Percentiles rank a stretch among this genome's conserved stretches.
Evolutionary conservation across 2,888 invertebrate genomes (phyloP).

Genomic region (Iselma pallidipennis): DNA sequence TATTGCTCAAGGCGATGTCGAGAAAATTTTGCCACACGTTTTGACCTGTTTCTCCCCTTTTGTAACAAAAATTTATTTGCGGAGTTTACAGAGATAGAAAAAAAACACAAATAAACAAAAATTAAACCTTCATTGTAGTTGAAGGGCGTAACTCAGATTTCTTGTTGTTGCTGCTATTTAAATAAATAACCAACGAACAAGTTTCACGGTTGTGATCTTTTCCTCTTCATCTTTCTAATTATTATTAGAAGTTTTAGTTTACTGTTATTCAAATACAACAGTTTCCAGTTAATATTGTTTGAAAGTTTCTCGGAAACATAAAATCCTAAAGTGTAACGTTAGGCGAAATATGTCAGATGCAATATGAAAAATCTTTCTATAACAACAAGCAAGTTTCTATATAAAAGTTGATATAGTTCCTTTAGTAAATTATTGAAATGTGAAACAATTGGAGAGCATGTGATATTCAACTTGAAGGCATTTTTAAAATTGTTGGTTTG

Average conservation of each 20-base stretch:
- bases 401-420: background rate
- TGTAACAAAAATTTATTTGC: no score
- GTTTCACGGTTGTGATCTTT: no score
- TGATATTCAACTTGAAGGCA: background rate
- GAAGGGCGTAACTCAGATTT: no score
- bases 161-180: no score
- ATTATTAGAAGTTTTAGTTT: background rate
- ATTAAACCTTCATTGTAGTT: no score
- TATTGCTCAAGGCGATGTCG: constrained; percentile 4
- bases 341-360: constrained; percentile 25
- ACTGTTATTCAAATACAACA: background rate
- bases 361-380: constrained; percentile 20
- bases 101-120: no score
- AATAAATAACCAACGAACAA: no score
- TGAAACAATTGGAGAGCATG: background rate
- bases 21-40: no score
- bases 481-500: background rate
- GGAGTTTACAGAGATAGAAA: no score
- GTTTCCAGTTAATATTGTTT: background rate
- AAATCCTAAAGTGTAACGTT: constrained; percentile 24
- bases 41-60: no score
- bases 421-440: background rate
- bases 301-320: constrained; percentile 18
- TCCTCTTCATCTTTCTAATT: background rate
- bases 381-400: background rate